Base-by-base conservation (phyloP, 2,888 invertebrate genomes). In the Eupithecia abbreviata region DNA sequence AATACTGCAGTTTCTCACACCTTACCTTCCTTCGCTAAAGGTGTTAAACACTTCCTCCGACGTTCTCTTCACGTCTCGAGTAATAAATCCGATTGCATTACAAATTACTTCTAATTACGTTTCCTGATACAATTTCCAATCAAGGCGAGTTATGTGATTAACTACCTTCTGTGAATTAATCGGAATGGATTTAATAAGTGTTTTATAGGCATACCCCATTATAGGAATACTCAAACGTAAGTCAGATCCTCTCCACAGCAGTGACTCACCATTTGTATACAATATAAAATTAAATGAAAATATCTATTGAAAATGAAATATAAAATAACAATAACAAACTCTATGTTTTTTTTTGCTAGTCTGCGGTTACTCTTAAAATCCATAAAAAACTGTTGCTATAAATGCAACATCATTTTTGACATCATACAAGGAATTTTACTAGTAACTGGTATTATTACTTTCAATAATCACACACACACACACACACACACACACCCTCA, bases 91-190 rank as follows among this genome's bases (percentile, higher is more conserved):
- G 18, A 47, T 66, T 45, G 13, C 47, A 47, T 47, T 69, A 69
- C 68, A 69, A 69, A 69, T 69, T 69, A 69, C 45, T 45, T 51
- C 51, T 49, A 51, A 42, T 71, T 55, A 71, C 30, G 51, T 41
- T 71, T 69, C 68, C 47, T 69, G 18, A n/a, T 47, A 43, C 12
- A 18, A 47, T 69, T 69, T 69, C 12, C 68, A 18, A 69, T 69
- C 30, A 47, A 47, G 4, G 68, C 68, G n/a, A 43, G 43, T 42
- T 45, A 43, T 42, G 67, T n/a, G 43, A 67, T 67, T 67, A 67
- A 18, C 67, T 45, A n/a, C 10, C 45, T 45, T 67, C 15, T 43
- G 67, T 67, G 4, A 66, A 66, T 66, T 42, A 66, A 42, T 41
- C 42, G 15, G 10, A 42, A 43, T 66, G 13, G 13, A 30, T 51